Base-by-base conservation (phyloP, 2,113 vertebrate species). In the Bettongia penicillata region DNA sequence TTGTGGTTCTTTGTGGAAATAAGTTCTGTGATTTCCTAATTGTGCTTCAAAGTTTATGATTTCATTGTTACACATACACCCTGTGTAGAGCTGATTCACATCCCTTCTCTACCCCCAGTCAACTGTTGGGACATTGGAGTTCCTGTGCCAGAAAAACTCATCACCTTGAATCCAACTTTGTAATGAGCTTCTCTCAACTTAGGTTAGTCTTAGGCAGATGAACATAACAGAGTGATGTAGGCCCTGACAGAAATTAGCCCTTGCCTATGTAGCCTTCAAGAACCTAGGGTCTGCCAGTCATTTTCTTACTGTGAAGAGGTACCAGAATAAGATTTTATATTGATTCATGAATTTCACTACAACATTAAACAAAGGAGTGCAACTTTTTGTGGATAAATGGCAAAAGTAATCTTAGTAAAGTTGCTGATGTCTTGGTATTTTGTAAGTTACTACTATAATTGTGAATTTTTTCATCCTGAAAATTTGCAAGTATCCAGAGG, bases 401-500 rank as follows among this genome's bases (percentile, higher is more conserved):
- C 28, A 43, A n/a, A 14, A 77, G 68, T 43, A 43, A 77, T 43
- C 68, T 95, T 89, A 37, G 23, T n/a, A 37, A 61, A 47, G 47
- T 52, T 93, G 19, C 25, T 47, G 0, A 57, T 57, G n/a, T 89
- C 22, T 16, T 47, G 12, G 90, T 84, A 2, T 92, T 96, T 96
- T 91, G 77, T 7, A 61, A 93, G 53, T 57, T 51, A n/a, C 48
- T 91, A 26, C 26, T 90, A 19, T 93, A 91, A 50, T 93, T 37
- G 11, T 19, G 11, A 52, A 14, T 57, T 51, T 48, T 91, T 93
- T 93, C 5, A 24, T 19, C 0, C 6, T 2, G 92, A 94, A 52
- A 92, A 94, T 92, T 97, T 91, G 89, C 89, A 61, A 94, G 68
- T 43, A 77, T 8, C 37, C 61, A 91, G 93, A 93, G 14, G 61